Evolutionary conservation across 2,113 vertebrate species (phyloP), one percentile per base, ranked within the genome.

Genomic region (Archilochus colubris): DNA sequence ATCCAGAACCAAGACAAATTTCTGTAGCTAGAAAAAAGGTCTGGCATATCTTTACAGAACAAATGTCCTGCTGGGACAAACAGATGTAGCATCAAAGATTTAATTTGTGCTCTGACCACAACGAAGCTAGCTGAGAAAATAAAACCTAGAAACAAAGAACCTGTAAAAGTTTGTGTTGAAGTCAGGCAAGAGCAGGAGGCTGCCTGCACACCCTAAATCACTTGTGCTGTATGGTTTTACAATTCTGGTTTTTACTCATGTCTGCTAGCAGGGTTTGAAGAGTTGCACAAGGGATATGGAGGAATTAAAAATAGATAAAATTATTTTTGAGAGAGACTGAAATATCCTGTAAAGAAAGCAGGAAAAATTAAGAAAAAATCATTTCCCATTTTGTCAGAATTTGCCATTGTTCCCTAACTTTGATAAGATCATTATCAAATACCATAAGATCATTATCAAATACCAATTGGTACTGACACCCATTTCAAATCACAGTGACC

Each of bases 161-260:
- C 7, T 11, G 14, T 11, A 23, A 66, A 18, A 14, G 38, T 28
- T 51, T 51, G 17, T 16, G 43, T 3, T 53, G 76, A 88, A 90
- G 86, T 24, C 38, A 43, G 76, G 31, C 30, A 66, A 81, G 15
- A 75, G 8, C 43, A 46, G 23, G 59, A 33, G 25, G 63, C 59
- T 33, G 58, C 19, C 76, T 43, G 24, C 14, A 59, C 9, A 54
- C 51, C 17, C 75, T 70, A 58, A 70, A 55, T 36, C 0, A 0
- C 11, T 22, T 73, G 40, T 73, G 55, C 30, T 54, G 36, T 30
- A 0, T 54, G 21, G 55, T 93, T 83, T 55, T 40, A 58, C 36
- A 59, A 38, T 31, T 73, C 13, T 31, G 17, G n/a, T 89, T 88
- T 66, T 53, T 50, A 66, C 46, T 85, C 57, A 19, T 2, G 11